Evolutionary conservation across 1,140 invertebrate species (phyloP).

Genomic region (Cheumatopsyche charites): DNA sequence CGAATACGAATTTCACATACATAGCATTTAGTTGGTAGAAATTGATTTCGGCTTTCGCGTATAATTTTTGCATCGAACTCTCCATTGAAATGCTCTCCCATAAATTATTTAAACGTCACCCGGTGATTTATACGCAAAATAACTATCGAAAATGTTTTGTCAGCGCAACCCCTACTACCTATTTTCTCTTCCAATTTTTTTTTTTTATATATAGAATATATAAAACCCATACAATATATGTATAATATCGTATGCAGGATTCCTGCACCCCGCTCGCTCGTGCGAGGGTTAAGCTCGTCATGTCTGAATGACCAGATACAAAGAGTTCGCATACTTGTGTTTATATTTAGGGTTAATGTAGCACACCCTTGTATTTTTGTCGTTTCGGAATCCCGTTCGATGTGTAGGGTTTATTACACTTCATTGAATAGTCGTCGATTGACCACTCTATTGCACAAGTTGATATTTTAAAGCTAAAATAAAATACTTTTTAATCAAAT

Average conservation of each 20-base stretch:
- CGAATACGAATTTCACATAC: background rate
- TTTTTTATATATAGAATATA: background rate
- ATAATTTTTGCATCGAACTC: conserved; percentile 28
- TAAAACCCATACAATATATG: too few species aligned
- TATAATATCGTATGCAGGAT: conserved; percentile 17
- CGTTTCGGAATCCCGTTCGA: background rate
- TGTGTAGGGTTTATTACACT: background rate
- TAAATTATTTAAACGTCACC: conserved; percentile 35
- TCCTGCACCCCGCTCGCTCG: conserved; percentile 6
- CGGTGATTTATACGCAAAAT: conserved; percentile 35
- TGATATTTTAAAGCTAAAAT: too few species aligned
- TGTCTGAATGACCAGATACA: conserved; percentile 38
- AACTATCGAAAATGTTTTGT: conserved; percentile 41
- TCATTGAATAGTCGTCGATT: conserved; percentile 28
- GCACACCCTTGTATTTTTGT: conserved; percentile 21
- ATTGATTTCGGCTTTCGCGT: conserved; percentile 10
- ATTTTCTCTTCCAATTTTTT: conserved; percentile 4
- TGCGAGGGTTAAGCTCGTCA: conserved; percentile 35
- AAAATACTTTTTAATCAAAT: too few species aligned
- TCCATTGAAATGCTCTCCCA: conserved; percentile 28
- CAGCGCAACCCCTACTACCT: conserved; percentile 28
- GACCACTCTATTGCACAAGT: background rate
- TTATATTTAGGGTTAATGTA: conserved; percentile 38
- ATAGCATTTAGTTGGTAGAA: background rate
- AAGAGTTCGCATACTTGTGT: conserved; percentile 29